Evolutionary conservation across 2,888 invertebrate species (phyloP).

Genomic region (Drosophila mimetica): DNA sequence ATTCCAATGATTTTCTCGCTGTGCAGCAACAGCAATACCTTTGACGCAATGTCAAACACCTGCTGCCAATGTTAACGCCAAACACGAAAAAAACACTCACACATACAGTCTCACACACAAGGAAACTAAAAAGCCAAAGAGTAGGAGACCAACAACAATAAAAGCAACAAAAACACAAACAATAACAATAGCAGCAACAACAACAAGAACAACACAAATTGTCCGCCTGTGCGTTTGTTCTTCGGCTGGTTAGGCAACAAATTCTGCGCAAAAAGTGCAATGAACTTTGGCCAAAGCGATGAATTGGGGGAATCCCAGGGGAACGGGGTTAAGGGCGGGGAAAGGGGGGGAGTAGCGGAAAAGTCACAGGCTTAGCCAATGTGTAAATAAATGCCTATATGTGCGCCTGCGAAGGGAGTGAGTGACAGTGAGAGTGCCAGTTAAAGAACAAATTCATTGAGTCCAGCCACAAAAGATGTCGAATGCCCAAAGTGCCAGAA

Average conservation of each 20-base stretch:
- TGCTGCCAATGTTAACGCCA: constrained; percentile 80
- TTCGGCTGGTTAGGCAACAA: constrained; percentile 78
- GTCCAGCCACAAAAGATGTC: constrained; percentile 68
- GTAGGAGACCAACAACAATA: constrained; percentile 62
- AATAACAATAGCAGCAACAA: constrained; percentile 21
- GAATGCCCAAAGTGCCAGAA: constrained; percentile 62
- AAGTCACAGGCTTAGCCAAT: constrained; percentile 49
- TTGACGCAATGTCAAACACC: constrained; percentile 78
- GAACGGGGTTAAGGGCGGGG: constrained; percentile 12
- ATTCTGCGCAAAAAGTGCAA: constrained; percentile 78
- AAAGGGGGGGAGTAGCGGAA: constrained; percentile 11
- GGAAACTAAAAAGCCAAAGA: constrained; percentile 67
- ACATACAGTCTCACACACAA: constrained; percentile 35
- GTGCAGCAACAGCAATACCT: constrained; percentile 60
- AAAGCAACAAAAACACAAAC: constrained; percentile 30
- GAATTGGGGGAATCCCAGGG: constrained; percentile 42
- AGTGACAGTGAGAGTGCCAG: constrained; percentile 43
- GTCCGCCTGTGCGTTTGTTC: constrained; percentile 70
- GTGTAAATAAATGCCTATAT: constrained; percentile 41
- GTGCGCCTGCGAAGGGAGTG: constrained; percentile 8
- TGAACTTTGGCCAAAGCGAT: constrained; percentile 64
- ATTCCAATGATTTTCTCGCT: not conserved
- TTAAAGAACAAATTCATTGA: constrained; percentile 55
- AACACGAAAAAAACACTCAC: constrained; percentile 66
- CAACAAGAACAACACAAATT: constrained; percentile 43